Base-by-base conservation (phyloP, 2,888 invertebrate genomes). In the Trissoscelio sp. region DNA sequence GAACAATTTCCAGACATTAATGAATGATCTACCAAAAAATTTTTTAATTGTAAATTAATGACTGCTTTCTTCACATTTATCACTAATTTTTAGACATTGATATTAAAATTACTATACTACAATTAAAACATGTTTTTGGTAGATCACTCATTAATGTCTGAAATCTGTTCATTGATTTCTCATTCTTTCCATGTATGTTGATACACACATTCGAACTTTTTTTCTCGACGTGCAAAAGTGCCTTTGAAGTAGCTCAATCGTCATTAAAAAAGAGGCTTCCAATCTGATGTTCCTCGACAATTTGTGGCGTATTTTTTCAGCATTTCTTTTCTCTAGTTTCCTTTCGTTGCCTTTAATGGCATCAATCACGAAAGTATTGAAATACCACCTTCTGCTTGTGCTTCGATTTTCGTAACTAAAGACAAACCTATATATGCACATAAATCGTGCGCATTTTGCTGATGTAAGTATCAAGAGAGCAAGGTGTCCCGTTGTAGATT, bases 341-440 rank as follows among this genome's bases (percentile, higher is more conserved):
- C 74, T 31, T 64, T 67, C 28, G 72, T 69, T 70, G 58, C 53
- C 77, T 84, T 87, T 88, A 88, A 89, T 88, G 86, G 86, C 78
- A 85, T 87, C 79, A 84, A 87, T 88, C 89, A 89, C 89, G 89
- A 84, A 88, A 84, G 84, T 64, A 77, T 78, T 85, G 86, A 86
- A 88, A 88, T 82, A 82, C 79, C 80, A 73, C 81, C 14, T 3
- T 14, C 39, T 11, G 14, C 31, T 6, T 7, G 14, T 42, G 12
- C 39, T 14, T 14, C 39, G 5, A 42, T 42, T 62, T 83, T 44
- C 42, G 51, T 18, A 46, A 16, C 31, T 20, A 9, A 31, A 48
- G 16, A 28, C 34, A 7, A 48, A 12, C 28, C 24, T 64, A 24
- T 42, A 39, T 39, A 46, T 44, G 34, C 12, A 53, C 24, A 67